A percentile compares a stretch with the other conserved stretches of the same genome.
Conservation (phyloP, 2,113 vertebrate genomes). For the Chamaea fasciata region DNA sequence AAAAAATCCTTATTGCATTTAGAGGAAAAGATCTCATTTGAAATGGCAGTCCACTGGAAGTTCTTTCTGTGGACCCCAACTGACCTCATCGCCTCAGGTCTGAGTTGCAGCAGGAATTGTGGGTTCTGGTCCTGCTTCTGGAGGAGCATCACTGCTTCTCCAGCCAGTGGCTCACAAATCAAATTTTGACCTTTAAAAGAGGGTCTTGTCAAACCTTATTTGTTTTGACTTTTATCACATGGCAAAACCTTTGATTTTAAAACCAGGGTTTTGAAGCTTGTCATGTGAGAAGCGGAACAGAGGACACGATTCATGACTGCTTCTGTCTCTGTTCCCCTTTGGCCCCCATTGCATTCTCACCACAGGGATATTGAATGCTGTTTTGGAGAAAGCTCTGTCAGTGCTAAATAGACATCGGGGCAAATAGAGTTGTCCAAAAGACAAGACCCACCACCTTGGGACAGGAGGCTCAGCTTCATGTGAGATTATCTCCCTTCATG, state of each 20-base stretch:
- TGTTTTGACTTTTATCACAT: not conserved
- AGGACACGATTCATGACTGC: not conserved
- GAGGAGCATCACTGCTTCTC: not conserved
- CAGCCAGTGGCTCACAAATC: not conserved
- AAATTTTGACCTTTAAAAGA: not conserved
- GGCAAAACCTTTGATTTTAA: not conserved
- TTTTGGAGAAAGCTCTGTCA: not conserved
- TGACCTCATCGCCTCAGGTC: not conserved
- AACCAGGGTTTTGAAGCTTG: not conserved
- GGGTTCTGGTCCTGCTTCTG: not conserved
- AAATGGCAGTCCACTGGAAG: not conserved
- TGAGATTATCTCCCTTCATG: not conserved
- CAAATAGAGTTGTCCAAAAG: not conserved
- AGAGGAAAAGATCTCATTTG: not conserved
- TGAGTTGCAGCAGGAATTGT: not conserved
- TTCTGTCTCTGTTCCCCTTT: not conserved
- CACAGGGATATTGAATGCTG: accelerated
- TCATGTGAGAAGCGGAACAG: not conserved
- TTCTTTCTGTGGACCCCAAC: not conserved
- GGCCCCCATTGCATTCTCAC: accelerated
- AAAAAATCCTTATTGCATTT: not conserved
- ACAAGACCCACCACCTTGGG: not conserved
- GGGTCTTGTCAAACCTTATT: not conserved
- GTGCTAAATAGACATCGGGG: not conserved
- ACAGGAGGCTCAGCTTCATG: not conserved